A percentile compares a stretch with the other conserved stretches of the same genome.
Conservation (phyloP, 2,113 vertebrate species). For the Lycocorax pyrrhopterus region DNA sequence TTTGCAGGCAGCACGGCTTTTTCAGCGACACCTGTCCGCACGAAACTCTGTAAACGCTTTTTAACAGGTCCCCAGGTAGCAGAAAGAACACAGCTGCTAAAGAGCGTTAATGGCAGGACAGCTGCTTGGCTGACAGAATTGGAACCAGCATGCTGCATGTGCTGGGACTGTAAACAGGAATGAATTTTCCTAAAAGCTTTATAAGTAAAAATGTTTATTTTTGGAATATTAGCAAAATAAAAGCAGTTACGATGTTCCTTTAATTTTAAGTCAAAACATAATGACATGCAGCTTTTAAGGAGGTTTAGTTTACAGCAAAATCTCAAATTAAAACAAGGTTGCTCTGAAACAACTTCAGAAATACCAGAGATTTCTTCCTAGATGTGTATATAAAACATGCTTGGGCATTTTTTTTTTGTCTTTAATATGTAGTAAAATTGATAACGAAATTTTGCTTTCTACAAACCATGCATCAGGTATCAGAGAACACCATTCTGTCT, state of each 20-base stretch:
- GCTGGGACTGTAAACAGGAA: constrained; percentile 70
- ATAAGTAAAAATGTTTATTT: constrained; percentile 75
- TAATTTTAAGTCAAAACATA: constrained; percentile 74
- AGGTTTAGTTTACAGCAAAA: constrained; percentile 54
- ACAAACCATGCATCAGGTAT: constrained; percentile 43
- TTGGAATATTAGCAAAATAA: constrained; percentile 77
- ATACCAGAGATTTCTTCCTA: constrained; percentile 42
- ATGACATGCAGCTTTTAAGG: constrained; percentile 61
- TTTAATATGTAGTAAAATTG: constrained; percentile 51
- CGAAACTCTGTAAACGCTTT: constrained; percentile 44
- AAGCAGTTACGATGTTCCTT: constrained; percentile 66
- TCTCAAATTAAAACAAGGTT: constrained; percentile 66
- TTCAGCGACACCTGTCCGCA: constrained; percentile 65
- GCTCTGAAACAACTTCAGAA: constrained; percentile 52
- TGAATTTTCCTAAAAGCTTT: constrained; percentile 78
- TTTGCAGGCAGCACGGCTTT: constrained; percentile 25
- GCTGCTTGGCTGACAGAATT: constrained; percentile 77
- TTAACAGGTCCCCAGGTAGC: constrained; percentile 59
- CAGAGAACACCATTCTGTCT: background rate
- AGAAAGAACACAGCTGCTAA: constrained; percentile 64
- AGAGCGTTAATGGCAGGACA: constrained; percentile 46
- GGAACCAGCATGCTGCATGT: constrained; percentile 59
- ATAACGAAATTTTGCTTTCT: constrained; percentile 54
- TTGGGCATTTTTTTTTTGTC: background rate
- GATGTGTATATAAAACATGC: background rate